These are phyloP conservation scores for Tetraneura akinire DNA, from an alignment of 1,140 invertebrate species.

Conservation along the genomic window DNA sequence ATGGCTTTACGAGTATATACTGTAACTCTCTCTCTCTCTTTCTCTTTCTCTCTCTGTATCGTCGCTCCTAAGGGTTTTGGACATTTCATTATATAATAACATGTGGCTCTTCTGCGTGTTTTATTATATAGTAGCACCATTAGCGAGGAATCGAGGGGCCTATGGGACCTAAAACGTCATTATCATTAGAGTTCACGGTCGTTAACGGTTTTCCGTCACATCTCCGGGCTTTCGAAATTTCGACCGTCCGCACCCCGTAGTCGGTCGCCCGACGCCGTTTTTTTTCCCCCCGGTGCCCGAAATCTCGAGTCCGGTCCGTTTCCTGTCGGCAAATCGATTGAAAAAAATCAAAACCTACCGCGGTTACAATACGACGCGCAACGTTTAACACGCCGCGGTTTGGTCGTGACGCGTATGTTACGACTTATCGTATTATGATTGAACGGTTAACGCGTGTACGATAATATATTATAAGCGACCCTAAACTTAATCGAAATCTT, in stretches of 20 bases:
- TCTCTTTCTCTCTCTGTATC: no score
- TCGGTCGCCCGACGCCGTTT: neutral
- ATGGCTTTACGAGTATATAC: neutral
- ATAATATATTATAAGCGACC: neutral
- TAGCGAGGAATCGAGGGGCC: slow-evolving; percentile 21
- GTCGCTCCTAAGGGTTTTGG: slow-evolving; percentile 35
- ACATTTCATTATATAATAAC: slow-evolving; percentile 26
- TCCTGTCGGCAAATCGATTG: slow-evolving; percentile 15
- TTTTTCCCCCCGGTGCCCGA: neutral
- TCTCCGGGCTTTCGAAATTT: slow-evolving; percentile 24
- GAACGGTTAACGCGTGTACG: no score
- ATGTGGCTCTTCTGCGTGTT: slow-evolving; percentile 22
- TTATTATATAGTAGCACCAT: slow-evolving; percentile 10
- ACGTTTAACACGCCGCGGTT: neutral
- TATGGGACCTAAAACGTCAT: slow-evolving; percentile 39
- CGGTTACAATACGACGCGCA: neutral
- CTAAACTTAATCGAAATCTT: neutral
- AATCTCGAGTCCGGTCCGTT: neutral
- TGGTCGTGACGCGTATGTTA: neutral
- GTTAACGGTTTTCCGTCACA: slow-evolving; percentile 35
- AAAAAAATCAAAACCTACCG: neutral
- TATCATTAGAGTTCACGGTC: slow-evolving; percentile 44
- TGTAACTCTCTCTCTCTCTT: no score
- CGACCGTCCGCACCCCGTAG: neutral
- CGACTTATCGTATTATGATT: no score